Base-by-base conservation (phyloP, 2,797 vertebrate genomes). In the Neoniphon sammara region DNA sequence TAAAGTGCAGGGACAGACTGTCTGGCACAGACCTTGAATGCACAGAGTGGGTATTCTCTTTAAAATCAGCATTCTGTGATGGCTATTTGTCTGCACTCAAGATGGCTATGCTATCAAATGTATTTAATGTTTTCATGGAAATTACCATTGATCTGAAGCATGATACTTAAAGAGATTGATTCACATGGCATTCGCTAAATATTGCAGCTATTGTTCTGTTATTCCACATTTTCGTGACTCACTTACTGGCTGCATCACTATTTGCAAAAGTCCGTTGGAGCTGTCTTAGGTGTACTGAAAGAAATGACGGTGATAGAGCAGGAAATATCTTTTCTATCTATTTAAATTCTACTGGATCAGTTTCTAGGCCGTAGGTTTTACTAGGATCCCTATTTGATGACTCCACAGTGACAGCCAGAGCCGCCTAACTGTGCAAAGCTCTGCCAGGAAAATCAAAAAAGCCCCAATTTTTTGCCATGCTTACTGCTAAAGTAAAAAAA, bases 1-100 rank as follows among this genome's bases (percentile, higher is more conserved):
- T 71, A 30, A 79, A 83, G 58, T n/a, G 34, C 64, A 69, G 71
- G 44, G 56, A 78, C 77, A 70, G 70, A 53, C 73, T 76, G 76
- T 72, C 31, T 50, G n/a, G 50, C 61, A 31, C 53, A 15, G 54
- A 56, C 25, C 18, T 18, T 20, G 20, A 52, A 42, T 10, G 10
- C 1, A n/a, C 18, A 65, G 25, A 53, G 15, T 2, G 10, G n/a
- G 15, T 34, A 59, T 77, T 66, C 27, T 53, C 49, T 30, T 17
- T 52, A 4, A 65, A 66, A 61, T 27, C 46, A 34, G 20, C 39
- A 36, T 57, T 59, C 42, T 50, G 59, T 7, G 65, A 20, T 25
- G 5, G 17, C 31, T 46, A 15, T 18, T 62, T 60, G 17, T 12
- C 44, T 34, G 3, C 23, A 65, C 8, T 17, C 6, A 53, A 71